Evolutionary conservation across 2,113 vertebrate genomes (phyloP).

Genomic region (Merops nubicus): DNA sequence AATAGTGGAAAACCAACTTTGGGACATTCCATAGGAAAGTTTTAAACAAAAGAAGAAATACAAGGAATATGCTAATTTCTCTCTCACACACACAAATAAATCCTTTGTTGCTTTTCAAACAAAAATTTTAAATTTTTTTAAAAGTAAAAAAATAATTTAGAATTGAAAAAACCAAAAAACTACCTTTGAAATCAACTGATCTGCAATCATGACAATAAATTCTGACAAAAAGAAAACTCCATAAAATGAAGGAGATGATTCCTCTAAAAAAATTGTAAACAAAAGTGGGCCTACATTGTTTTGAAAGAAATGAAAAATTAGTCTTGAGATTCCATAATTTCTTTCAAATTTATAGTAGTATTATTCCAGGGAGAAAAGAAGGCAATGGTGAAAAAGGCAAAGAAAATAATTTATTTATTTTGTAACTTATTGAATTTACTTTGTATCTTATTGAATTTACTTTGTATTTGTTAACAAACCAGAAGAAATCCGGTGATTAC

Average conservation of each 20-base stretch:
- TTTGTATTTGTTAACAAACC: neutral
- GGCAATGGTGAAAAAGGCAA: neutral
- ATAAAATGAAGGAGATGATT: neutral
- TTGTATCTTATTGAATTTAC: neutral
- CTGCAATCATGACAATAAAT: neutral
- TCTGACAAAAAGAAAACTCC: neutral
- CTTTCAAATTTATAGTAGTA: neutral
- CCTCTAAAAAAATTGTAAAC: neutral
- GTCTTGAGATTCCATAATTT: neutral
- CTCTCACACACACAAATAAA: no score
- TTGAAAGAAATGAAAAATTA: neutral
- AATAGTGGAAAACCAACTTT: neutral
- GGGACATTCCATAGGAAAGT: neutral
- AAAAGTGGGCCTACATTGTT: neutral
- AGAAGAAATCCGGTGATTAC: neutral
- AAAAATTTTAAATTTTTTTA: no score
- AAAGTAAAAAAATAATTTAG: no score
- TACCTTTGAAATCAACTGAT: neutral
- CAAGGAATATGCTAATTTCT: neutral
- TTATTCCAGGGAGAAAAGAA: neutral
- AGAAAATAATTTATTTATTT: neutral
- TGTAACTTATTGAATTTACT: neutral
- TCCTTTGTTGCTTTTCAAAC: neutral
- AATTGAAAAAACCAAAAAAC: no score
- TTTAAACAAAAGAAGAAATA: neutral